Percentiles rank a stretch among this genome's conserved stretches.
Evolutionary conservation across 1,140 invertebrate genomes (phyloP).

Genomic region (Dryas iulia): DNA sequence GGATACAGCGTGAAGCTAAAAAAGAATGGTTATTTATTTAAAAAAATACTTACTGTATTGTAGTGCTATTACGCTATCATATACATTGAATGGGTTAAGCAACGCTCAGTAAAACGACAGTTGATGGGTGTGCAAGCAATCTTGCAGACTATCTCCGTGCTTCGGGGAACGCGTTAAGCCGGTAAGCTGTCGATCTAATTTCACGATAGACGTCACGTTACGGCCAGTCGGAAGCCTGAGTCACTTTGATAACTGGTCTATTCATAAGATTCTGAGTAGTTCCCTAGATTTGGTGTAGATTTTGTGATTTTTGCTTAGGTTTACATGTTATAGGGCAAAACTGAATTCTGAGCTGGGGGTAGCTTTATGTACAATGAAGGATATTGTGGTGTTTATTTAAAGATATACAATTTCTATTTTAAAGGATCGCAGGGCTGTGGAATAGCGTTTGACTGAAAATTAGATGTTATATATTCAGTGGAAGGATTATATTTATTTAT

Average conservation of each 20-base stretch:
- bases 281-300: background rate
- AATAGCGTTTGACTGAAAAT: no score
- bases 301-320: background rate
- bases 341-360: no score
- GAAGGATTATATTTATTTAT: no score
- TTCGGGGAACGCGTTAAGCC: background rate
- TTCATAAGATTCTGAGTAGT: background rate
- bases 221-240: background rate
- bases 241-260: background rate
- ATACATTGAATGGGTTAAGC: background rate
- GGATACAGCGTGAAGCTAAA: no score
- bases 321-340: no score
- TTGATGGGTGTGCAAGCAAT: background rate
- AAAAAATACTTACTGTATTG: background rate
- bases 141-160: background rate
- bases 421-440: no score
- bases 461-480: no score
- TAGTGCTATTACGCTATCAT: no score
- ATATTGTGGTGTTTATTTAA: no score
- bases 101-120: background rate
- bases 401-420: no score
- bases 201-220: background rate
- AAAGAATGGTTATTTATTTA: no score
- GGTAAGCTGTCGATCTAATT: constrained; percentile 1
- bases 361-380: no score